Base-by-base conservation (phyloP, 2,888 invertebrate species). In the Iselma pallidipennis region DNA sequence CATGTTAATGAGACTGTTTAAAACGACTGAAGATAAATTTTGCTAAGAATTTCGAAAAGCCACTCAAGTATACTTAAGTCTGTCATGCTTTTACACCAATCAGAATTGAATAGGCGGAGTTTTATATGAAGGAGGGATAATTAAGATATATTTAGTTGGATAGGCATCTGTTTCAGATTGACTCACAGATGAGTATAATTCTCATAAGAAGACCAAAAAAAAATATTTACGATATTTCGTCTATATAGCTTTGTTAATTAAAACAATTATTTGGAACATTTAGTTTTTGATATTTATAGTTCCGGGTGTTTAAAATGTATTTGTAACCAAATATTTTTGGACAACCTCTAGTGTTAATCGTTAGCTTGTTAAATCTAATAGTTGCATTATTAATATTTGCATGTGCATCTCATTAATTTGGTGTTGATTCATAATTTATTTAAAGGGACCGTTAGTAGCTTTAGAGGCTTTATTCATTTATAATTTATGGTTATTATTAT, bases 141-240 rank as follows among this genome's bases (percentile, higher is more conserved):
- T 76, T 74, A 70, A 75, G 73, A 73, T 75, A 74, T 74, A 73
- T 74, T 75, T 75, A 75, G 74, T 69, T 64, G 59, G 45, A 58
- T 51, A 55, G 63, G 66, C 69, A 73, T 71, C 64, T 73, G 71
- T 62, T 58, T 65, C 31, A 51, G 55, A 65, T 65, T 54, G n/a
- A 28, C 10, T 56, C 21, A 12, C 52, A 45, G 21, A 45, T 23
- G 45, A 45, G n/a, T n/a, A n/a, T n/a, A n/a, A n/a, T 12, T 45
- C 23, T 23, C 45, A 23, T 45, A 12, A 45, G 23, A 21, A 1
- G 1, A 1, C 2, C 16, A 9, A 37, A 37, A 16, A 19, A 16
- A 37, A 16, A 33, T 14, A 33, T 19, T 45, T 23, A 45, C 16
- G 7, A 37, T 19, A 45, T 21, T 45, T 45, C 45, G 5, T 0